Base-by-base conservation (phyloP, 2,888 invertebrate genomes). In the Rapana venosa region DNA sequence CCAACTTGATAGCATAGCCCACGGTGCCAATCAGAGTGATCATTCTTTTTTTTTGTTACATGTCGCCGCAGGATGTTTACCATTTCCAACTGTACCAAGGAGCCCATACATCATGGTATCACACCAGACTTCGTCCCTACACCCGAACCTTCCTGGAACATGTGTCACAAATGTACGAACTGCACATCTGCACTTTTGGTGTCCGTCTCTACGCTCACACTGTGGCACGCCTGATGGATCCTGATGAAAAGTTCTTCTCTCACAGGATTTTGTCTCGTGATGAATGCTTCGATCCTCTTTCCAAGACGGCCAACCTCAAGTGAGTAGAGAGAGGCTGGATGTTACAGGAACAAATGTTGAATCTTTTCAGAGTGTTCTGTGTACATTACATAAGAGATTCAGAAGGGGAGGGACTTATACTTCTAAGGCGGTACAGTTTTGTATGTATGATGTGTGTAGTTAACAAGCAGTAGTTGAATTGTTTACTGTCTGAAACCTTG, bases 151-250 rank as follows among this genome's bases (percentile, higher is more conserved):
- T 99, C 96, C 97, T 99, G 8, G 97, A 97, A 91, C 97, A 97
- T 87, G 98, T 99, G 94, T 96, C 97, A 85, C 94, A 96, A 93
- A 97, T 97, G 92, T 99, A 98, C 96, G 99, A 99, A 96, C 97
- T 99, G 56, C 99, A 99, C 96, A 99, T 99, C 93, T 99, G 99
- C 96, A 99, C 99, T 0, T 99, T 99, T 97, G 99, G 99, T 26
- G 98, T 98, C 0, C 97, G 99, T 86, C 98, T 98, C 95, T 99
- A 99, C 96, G 99, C 99, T 0, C 99, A 99, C 95, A 98, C 97
- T 93, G 98, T 99, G 91, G 98, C 99, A 0, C 97, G 97, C 92
- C 97, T 99, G 89, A 96, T 99, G 87, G 99, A 99, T 96, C 98
- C 98, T 0, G 97, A 98, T 94, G 98, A 98, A 87, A 97, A 97